Percentiles rank a stretch among this genome's conserved stretches.
phyloP scores from a whole-genome alignment of 2,888 invertebrate genomes.

The Strigamia maritima region DNA sequence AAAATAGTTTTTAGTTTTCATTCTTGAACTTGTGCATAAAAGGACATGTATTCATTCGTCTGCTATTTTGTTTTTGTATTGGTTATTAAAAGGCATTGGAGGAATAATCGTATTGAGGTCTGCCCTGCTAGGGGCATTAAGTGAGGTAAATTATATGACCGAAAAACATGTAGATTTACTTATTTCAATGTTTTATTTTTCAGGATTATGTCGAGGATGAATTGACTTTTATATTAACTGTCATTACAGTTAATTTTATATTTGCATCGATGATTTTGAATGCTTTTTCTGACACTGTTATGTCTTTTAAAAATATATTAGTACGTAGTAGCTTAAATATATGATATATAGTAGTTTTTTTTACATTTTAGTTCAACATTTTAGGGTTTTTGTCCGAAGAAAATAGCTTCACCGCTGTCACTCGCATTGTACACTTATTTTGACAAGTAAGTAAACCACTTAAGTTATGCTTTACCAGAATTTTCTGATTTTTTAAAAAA shows the following conservation, averaged over 20 bases:
- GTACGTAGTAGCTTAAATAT: not conserved
- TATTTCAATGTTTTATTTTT: not conserved
- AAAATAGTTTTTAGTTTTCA: slow-evolving; percentile 38
- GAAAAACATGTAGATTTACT: no score
- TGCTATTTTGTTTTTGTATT: slow-evolving; percentile 9
- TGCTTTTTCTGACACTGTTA: slow-evolving; percentile 25
- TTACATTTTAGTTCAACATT: not conserved
- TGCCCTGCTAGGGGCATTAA: not conserved
- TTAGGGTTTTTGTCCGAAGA: not conserved
- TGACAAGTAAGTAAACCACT: slow-evolving; percentile 12
- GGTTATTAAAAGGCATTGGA: slow-evolving; percentile 7
- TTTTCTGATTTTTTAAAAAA: not conserved
- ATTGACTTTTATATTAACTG: not conserved
- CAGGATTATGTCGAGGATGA: not conserved
- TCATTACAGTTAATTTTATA: not conserved
- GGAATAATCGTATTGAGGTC: slow-evolving; percentile 17
- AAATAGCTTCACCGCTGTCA: not conserved
- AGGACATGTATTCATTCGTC: slow-evolving; percentile 30
- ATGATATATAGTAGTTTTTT: not conserved
- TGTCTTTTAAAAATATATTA: not conserved
- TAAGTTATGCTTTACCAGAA: not conserved
- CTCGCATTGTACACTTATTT: slow-evolving; percentile 1
- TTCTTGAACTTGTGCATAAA: slow-evolving; percentile 11
- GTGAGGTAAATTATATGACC: no score
- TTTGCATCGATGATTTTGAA: not conserved